phyloP scores from a whole-genome alignment of 2,113 vertebrate genomes.

The Dolichotis patagonum region DNA sequence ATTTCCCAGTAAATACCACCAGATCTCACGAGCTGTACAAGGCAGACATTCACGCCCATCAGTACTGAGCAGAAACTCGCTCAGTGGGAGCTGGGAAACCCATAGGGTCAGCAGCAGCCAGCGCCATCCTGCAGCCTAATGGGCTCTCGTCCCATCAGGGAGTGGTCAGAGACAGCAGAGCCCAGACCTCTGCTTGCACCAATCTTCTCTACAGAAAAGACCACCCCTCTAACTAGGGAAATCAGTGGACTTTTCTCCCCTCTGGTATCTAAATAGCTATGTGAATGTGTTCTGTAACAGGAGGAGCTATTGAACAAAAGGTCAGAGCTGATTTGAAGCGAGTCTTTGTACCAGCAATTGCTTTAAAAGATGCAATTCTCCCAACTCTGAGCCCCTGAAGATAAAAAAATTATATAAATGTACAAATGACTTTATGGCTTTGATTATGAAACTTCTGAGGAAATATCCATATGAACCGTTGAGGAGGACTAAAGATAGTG shows the following conservation, averaged over 20 bases:
- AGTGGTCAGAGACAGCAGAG: constrained; percentile 37
- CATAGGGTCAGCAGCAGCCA: too few relatives aligned
- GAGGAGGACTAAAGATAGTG: constrained; percentile 77
- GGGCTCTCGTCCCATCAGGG: not conserved
- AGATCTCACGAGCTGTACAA: not conserved
- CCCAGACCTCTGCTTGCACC: not conserved
- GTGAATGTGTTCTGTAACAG: constrained; percentile 78
- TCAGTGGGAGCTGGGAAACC: not conserved
- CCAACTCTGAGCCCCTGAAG: constrained; percentile 68
- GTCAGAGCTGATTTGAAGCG: constrained; percentile 81
- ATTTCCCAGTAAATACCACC: not conserved
- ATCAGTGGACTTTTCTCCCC: constrained; percentile 77
- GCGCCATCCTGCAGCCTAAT: not conserved
- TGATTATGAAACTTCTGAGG: constrained; percentile 69
- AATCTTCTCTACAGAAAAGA: constrained; percentile 67
- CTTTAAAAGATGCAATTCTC: constrained; percentile 74
- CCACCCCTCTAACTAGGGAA: constrained; percentile 75
- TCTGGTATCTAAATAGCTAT: constrained; percentile 80
- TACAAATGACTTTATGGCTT: constrained; percentile 68
- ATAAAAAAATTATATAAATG: constrained; percentile 78
- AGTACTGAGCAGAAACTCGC: not conserved
- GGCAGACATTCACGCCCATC: not conserved
- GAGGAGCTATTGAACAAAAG: constrained; percentile 81
- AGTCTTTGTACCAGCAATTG: constrained; percentile 79
- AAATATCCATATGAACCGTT: constrained; percentile 67